Percentiles rank a stretch among this genome's conserved stretches.
Evolutionary conservation across 2,888 invertebrate genomes (phyloP).

Genomic region (Pammene fasciana): DNA sequence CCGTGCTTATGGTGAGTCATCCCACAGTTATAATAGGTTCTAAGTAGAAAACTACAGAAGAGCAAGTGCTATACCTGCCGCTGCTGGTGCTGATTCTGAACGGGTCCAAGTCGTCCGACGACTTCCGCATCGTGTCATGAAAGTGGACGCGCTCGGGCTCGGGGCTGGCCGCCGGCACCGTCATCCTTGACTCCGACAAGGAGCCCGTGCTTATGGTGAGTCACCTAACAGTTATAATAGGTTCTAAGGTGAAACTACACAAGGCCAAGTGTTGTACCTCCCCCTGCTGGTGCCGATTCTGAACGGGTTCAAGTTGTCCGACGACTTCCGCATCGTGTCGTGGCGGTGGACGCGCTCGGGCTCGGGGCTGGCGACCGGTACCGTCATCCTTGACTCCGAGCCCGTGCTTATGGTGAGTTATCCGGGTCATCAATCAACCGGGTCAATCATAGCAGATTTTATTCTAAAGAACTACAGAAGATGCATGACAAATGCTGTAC

Average conservation of each 20-base stretch:
- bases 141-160: constrained; percentile 91
- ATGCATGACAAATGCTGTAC: no score
- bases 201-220: constrained; percentile 86
- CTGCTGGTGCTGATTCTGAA: constrained; percentile 90
- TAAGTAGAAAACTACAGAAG: no score
- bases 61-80: constrained; percentile 90
- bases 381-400: constrained; percentile 89
- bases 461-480: no score
- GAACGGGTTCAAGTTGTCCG: constrained; percentile 93
- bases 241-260: no score
- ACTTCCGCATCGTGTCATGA: constrained; percentile 93
- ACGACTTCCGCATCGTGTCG: constrained; percentile 92
- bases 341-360: constrained; percentile 93
- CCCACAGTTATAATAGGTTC: no score
- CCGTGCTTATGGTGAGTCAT: constrained; percentile 84
- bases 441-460: constrained; percentile 92
- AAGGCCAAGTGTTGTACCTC: constrained; percentile 86
- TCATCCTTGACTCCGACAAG: constrained; percentile 90
- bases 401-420: constrained; percentile 85
- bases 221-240: neutral
- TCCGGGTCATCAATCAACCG: constrained; percentile 90
- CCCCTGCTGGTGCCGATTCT: constrained; percentile 90
- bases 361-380: constrained; percentile 91
- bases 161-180: constrained; percentile 92
- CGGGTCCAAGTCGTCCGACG: constrained; percentile 93